Evolutionary conservation across 2,888 invertebrate species (phyloP).

Genomic region (Protonemura montana): DNA sequence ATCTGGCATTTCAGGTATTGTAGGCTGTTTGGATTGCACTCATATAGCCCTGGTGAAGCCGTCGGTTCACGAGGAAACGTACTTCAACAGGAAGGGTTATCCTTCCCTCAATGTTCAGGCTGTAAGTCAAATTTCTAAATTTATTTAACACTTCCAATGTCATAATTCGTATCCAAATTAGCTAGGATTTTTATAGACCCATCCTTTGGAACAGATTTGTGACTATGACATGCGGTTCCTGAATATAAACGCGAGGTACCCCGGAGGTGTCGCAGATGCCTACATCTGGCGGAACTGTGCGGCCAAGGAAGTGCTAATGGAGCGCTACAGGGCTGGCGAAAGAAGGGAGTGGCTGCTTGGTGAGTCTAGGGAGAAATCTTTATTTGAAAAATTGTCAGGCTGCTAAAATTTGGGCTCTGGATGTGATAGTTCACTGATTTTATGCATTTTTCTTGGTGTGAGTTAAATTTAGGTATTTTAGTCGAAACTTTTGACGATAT

Average conservation of each 20-base stretch:
- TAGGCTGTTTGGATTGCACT: constrained; percentile 50
- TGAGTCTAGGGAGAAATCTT: background rate
- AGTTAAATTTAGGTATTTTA: too few species aligned
- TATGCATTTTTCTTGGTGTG: too few species aligned
- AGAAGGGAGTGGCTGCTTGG: constrained; percentile 27
- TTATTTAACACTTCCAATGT: constrained; percentile 14
- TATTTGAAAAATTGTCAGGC: background rate
- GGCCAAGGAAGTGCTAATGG: too few species aligned
- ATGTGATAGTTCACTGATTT: too few species aligned
- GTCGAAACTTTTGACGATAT: too few species aligned
- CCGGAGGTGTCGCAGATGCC: background rate
- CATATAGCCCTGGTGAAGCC: constrained; percentile 43
- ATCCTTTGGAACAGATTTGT: constrained; percentile 1
- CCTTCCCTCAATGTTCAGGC: constrained; percentile 40
- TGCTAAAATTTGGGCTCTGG: constrained; percentile 7
- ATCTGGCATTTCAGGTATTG: constrained; percentile 43
- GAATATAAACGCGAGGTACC: constrained; percentile 12
- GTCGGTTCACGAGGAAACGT: constrained; percentile 16
- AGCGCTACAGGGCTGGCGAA: background rate
- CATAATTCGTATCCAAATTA: background rate
- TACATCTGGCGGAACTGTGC: too few species aligned
- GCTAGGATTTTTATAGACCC: background rate
- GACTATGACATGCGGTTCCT: constrained; percentile 14
- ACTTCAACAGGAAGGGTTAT: constrained; percentile 36
- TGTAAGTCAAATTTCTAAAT: constrained; percentile 9